phyloP scores from a whole-genome alignment of 2,113 vertebrate genomes.

The Sula dactylatra region DNA sequence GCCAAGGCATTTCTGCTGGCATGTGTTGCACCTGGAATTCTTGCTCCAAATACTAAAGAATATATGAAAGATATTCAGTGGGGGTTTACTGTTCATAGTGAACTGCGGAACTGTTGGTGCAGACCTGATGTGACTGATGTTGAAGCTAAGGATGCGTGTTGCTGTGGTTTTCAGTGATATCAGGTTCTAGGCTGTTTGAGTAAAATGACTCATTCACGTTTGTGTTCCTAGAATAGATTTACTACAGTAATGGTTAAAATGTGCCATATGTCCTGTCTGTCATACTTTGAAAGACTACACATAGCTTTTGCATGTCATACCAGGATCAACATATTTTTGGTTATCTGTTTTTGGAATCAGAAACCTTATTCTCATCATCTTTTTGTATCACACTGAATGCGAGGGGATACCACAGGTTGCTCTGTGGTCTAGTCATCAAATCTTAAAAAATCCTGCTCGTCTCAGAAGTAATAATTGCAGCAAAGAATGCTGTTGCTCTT shows the following conservation, averaged over 20 bases:
- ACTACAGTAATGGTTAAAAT: background rate
- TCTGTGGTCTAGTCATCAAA: background rate
- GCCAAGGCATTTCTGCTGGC: background rate
- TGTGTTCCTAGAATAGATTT: background rate
- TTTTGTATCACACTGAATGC: background rate
- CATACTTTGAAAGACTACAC: background rate
- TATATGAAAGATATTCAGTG: background rate
- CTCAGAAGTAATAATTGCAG: background rate
- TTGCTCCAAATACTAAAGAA: background rate
- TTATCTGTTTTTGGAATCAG: background rate
- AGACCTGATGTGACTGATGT: background rate
- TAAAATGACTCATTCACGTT: background rate
- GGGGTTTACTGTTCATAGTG: background rate
- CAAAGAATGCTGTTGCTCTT: background rate
- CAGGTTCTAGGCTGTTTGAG: background rate
- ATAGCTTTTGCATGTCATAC: background rate
- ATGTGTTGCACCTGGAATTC: background rate
- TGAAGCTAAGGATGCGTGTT: background rate
- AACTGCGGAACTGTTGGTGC: background rate
- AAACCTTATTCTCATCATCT: background rate
- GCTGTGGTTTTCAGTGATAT: background rate
- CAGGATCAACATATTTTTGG: rapidly evolving
- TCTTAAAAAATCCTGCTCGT: background rate
- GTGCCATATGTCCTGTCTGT: background rate
- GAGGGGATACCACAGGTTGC: background rate